A percentile compares a stretch with the other conserved stretches of the same genome.
Conservation (phyloP, 2,888 invertebrate species). For the Cistogaster globosa region DNA sequence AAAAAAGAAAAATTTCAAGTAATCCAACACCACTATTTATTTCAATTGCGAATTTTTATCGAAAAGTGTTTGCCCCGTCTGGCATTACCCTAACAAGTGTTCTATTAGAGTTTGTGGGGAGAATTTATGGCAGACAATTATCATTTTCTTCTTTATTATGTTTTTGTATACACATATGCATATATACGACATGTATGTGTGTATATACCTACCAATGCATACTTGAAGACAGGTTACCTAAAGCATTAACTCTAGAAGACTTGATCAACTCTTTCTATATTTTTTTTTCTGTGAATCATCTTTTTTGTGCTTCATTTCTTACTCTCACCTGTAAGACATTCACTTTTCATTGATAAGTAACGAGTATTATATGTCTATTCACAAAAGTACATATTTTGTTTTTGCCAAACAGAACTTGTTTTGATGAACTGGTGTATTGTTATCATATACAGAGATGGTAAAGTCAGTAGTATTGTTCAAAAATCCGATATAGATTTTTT, state of each 20-base stretch:
- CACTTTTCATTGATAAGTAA: too few relatives aligned
- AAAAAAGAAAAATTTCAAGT: too few relatives aligned
- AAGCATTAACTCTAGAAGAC: neutral
- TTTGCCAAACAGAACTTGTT: slow-evolving; percentile 5
- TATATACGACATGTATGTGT: too few relatives aligned
- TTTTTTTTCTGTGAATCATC: neutral
- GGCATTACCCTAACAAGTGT: neutral
- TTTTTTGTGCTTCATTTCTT: neutral
- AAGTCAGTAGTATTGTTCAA: neutral
- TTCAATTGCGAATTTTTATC: too few relatives aligned
- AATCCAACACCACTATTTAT: too few relatives aligned
- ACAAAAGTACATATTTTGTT: neutral
- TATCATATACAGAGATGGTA: neutral
- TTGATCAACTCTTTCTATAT: neutral
- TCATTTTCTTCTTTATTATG: slow-evolving; percentile 1
- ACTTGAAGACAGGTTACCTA: slow-evolving; percentile 15
- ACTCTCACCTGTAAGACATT: too few relatives aligned
- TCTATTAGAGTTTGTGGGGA: neutral
- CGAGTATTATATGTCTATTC: too few relatives aligned
- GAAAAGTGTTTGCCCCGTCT: too few relatives aligned
- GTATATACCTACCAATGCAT: too few relatives aligned
- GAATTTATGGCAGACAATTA: slow-evolving; percentile 37
- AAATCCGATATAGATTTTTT: too few relatives aligned
- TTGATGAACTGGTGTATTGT: neutral
- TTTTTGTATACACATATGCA: neutral